phyloP scores from a whole-genome alignment of 2,797 vertebrate species.

The Melanotaenia trifasciata region DNA sequence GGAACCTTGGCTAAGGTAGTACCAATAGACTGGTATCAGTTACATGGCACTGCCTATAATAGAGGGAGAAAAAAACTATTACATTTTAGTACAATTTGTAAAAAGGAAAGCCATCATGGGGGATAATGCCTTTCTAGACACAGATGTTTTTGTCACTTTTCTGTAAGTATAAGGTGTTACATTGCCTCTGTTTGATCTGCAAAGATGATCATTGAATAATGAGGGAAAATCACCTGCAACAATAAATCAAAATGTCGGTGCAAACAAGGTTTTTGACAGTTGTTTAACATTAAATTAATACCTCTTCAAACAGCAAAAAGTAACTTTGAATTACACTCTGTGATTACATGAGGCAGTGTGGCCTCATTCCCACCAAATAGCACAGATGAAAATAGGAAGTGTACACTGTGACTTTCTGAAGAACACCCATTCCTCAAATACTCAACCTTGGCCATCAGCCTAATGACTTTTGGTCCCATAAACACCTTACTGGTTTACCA shows the following conservation, averaged over 20 bases:
- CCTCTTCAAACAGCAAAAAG: neutral
- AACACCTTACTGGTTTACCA: constrained; percentile 25
- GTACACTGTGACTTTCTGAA: constrained; percentile 49
- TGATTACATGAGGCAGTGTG: constrained; percentile 18
- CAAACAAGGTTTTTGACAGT: neutral
- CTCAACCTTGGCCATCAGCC: constrained; percentile 44
- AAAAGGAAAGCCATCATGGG: too few species aligned
- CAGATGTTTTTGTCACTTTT: neutral
- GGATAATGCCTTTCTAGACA: too few species aligned
- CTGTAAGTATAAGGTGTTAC: neutral
- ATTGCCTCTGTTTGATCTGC: neutral
- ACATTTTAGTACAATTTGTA: too few species aligned
- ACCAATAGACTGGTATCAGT: too few species aligned
- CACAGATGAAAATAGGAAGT: constrained; percentile 30
- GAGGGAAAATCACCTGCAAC: neutral
- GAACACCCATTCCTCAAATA: constrained; percentile 38
- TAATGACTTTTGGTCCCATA: constrained; percentile 37
- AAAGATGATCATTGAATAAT: neutral
- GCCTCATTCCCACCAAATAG: constrained; percentile 18
- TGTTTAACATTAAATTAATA: constrained; percentile 1
- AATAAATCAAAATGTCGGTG: neutral
- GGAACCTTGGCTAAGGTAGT: too few species aligned
- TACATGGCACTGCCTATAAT: too few species aligned
- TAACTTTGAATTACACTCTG: constrained; percentile 19
- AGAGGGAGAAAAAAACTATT: too few species aligned